Conservation (phyloP, 2,888 invertebrate species). For the Sialis lutaria region DNA sequence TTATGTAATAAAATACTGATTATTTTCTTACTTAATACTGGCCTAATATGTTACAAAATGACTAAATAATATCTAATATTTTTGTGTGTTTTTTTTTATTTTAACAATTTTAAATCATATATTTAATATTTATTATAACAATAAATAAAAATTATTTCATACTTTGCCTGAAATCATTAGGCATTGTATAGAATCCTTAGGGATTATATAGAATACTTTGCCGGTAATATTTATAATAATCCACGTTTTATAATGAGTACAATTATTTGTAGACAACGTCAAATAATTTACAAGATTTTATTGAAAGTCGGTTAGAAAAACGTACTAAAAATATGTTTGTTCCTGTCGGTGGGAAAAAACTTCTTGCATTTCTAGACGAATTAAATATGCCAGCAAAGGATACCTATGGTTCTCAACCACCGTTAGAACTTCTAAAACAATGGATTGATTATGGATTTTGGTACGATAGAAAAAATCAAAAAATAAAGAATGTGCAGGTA, state of each 20-base stretch:
- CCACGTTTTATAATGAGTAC: background rate
- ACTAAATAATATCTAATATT: too few species aligned
- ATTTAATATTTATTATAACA: too few species aligned
- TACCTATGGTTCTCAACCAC: conserved; percentile 75
- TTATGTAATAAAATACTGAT: too few species aligned
- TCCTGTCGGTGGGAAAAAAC: conserved; percentile 63
- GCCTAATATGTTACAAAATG: too few species aligned
- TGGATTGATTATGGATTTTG: conserved; percentile 85
- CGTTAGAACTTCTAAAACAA: conserved; percentile 65
- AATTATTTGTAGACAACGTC: conserved; percentile 47
- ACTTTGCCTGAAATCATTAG: too few species aligned
- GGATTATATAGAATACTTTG: too few species aligned
- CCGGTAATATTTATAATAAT: background rate
- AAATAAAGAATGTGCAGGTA: conserved; percentile 56
- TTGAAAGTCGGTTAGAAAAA: conserved; percentile 76
- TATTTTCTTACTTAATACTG: too few species aligned
- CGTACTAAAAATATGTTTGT: conserved; percentile 70
- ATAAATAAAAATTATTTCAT: too few species aligned
- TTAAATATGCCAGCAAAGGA: conserved; percentile 88
- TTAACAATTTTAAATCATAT: too few species aligned
- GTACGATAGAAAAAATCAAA: conserved; percentile 70
- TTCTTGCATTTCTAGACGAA: conserved; percentile 81
- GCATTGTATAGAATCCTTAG: too few species aligned
- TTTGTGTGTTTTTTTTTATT: too few species aligned
- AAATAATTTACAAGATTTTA: conserved; percentile 65